Percentiles rank a stretch among this genome's conserved stretches.
Conservation (phyloP, 2,888 invertebrate species). For the Lasioglossum vierecki region DNA sequence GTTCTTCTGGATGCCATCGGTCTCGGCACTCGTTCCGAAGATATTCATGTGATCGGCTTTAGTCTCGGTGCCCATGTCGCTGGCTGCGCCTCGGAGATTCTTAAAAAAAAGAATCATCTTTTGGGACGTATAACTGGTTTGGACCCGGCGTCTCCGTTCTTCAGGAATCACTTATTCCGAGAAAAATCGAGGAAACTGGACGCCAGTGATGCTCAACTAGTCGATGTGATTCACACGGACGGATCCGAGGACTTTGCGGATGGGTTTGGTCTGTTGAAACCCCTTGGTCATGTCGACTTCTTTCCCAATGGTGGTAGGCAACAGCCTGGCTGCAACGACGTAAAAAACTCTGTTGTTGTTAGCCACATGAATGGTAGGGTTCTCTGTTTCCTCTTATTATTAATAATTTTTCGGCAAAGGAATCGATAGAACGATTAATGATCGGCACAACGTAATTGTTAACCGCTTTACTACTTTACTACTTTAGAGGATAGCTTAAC, state of each 20-base stretch:
- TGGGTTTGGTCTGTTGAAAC: conserved; percentile 86
- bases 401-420: not conserved
- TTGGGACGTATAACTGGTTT: conserved; percentile 87
- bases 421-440: not conserved
- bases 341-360: conserved; percentile 86
- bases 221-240: conserved; percentile 89
- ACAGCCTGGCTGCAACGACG: conserved; percentile 86
- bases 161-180: conserved; percentile 85
- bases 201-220: conserved; percentile 87
- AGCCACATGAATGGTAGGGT: conserved; percentile 85
- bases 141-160: conserved; percentile 87
- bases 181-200: conserved; percentile 86
- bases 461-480: not conserved
- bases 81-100: conserved; percentile 86
- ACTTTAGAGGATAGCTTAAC: conserved; percentile 84
- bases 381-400: not conserved
- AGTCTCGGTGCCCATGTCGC: conserved; percentile 87
- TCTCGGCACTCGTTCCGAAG: conserved; percentile 83
- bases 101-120: conserved; percentile 83
- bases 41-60: conserved; percentile 86
- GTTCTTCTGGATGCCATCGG: conserved; percentile 85
- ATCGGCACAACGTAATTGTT: too few relatives aligned
- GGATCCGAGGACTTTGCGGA: conserved; percentile 86
- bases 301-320: conserved; percentile 87
- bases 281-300: conserved; percentile 87